Conservation (phyloP, 2,113 vertebrate genomes). For the Probosciger aterrimus region DNA sequence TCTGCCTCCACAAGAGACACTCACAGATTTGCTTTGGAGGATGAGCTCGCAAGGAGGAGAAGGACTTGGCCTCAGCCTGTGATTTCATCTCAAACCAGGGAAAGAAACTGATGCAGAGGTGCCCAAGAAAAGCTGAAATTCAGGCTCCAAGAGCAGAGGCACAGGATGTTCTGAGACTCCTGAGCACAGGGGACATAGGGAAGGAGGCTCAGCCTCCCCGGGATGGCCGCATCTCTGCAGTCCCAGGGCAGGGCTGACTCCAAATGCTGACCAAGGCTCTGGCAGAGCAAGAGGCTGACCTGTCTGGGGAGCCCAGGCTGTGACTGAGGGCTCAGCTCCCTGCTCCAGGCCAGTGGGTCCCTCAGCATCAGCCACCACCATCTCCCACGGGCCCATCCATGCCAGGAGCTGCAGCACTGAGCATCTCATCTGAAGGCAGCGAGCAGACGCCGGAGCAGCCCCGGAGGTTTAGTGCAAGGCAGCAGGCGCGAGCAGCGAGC, state of each 20-base stretch:
- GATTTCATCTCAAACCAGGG: neutral
- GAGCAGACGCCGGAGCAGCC: neutral
- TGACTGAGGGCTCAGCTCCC: neutral
- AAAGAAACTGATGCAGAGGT: neutral
- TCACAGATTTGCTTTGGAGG: neutral
- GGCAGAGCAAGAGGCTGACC: neutral
- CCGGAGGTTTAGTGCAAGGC: neutral
- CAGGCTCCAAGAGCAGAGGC: neutral
- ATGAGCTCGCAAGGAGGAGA: neutral
- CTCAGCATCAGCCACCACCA: neutral
- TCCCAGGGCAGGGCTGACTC: neutral
- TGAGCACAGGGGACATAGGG: fast-evolving
- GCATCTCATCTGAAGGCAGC: neutral
- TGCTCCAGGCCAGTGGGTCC: neutral
- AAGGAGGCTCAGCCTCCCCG: neutral
- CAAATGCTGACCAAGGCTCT: neutral
- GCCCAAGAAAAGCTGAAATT: neutral
- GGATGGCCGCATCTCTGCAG: fast-evolving
- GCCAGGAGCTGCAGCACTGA: neutral
- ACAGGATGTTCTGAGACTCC: neutral
- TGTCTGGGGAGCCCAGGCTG: neutral
- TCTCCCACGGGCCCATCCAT: fast-evolving
- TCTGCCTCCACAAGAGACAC: neutral
- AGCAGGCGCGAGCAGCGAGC: neutral
- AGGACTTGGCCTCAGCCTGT: neutral